Evolutionary conservation across 2,797 vertebrate species (phyloP).

Genomic region (Anisognathus igniventris): DNA sequence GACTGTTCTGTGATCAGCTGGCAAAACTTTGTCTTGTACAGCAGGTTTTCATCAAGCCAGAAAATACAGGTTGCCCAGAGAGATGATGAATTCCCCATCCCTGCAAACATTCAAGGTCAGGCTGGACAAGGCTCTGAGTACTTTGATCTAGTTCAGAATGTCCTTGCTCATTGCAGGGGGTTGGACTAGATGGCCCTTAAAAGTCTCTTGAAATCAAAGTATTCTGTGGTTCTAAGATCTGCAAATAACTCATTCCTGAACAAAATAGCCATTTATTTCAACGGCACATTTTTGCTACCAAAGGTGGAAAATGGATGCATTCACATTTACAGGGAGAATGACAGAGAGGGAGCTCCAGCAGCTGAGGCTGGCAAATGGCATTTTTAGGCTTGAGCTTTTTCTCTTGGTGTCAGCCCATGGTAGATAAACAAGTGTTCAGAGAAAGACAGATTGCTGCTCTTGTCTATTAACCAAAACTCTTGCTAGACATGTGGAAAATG

Average conservation of each 20-base stretch:
- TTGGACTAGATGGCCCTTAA: background rate
- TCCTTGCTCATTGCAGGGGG: background rate
- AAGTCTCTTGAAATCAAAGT: background rate
- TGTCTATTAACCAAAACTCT: background rate
- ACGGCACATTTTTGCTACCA: background rate
- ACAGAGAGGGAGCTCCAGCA: background rate
- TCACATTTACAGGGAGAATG: background rate
- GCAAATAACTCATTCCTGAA: background rate
- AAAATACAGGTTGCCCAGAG: background rate
- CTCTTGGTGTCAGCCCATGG: background rate
- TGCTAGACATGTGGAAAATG: background rate
- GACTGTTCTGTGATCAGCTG: background rate
- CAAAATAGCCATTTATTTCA: background rate
- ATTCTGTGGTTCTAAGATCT: background rate
- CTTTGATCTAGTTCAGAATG: background rate
- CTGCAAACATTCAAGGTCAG: background rate
- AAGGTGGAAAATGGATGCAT: background rate
- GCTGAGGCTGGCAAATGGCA: background rate
- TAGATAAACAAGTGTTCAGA: background rate
- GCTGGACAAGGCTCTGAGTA: background rate
- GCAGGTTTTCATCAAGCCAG: background rate
- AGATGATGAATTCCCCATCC: background rate
- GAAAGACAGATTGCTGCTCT: background rate
- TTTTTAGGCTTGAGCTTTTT: background rate
- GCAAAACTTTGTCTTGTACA: background rate